Evolutionary conservation across 2,113 vertebrate genomes (phyloP).

Genomic region (Columba livia): DNA sequence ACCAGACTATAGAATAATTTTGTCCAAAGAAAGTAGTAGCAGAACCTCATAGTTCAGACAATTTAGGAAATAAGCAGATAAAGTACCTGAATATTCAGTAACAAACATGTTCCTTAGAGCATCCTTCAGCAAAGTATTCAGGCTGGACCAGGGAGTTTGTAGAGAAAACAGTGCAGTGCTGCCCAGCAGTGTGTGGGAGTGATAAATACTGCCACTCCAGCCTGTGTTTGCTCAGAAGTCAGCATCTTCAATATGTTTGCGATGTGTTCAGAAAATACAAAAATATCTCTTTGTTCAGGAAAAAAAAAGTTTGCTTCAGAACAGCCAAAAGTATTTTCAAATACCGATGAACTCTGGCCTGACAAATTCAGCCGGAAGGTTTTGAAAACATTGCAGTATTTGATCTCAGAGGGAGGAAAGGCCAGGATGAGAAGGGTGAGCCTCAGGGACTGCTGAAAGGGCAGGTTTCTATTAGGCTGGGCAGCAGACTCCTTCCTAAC

Average conservation of each 20-base stretch:
- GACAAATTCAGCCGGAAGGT: background rate
- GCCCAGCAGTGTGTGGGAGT: background rate
- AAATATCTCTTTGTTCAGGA: background rate
- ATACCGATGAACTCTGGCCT: background rate
- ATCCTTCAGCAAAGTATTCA: background rate
- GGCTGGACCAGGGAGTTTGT: background rate
- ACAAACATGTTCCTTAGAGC: background rate
- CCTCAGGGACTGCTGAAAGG: accelerated
- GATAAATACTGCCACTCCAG: background rate
- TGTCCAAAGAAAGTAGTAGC: background rate
- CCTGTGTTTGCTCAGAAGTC: background rate
- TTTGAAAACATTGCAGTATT: background rate
- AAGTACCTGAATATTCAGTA: background rate
- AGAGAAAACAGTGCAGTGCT: background rate
- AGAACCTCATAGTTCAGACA: background rate
- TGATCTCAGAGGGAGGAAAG: background rate
- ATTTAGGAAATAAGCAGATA: background rate
- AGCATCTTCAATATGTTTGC: background rate
- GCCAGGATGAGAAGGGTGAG: background rate
- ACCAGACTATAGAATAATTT: background rate
- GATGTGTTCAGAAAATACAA: background rate
- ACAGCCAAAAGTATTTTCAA: background rate
- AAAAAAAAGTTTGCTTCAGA: background rate
- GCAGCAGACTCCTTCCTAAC: background rate
- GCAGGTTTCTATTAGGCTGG: background rate